Percentiles rank a stretch among this genome's conserved stretches.
Conservation (phyloP, 2,113 vertebrate species). For the Oncorhynchus gorbuscha region DNA sequence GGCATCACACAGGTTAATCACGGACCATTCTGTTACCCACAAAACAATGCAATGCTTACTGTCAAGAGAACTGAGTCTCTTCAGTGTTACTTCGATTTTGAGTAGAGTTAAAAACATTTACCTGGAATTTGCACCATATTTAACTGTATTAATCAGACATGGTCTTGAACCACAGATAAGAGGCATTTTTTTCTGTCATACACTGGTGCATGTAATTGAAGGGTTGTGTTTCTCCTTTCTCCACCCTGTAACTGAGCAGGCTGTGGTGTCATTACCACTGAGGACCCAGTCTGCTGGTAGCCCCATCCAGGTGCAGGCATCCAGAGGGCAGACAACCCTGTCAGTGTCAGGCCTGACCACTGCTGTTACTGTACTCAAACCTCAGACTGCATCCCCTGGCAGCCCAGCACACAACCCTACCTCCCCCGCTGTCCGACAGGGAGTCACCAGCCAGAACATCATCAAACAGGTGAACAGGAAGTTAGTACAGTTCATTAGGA, state of each 20-base stretch:
- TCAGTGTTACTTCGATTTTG: not conserved
- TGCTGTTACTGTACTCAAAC: slow-evolving; percentile 16
- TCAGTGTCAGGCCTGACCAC: slow-evolving; percentile 78
- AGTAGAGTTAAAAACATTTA: not conserved
- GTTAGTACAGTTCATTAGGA: too few species aligned
- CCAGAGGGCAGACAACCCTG: slow-evolving; percentile 66
- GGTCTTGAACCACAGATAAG: not conserved
- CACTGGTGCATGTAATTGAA: not conserved
- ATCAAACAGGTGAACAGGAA: slow-evolving; percentile 83
- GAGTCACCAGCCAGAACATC: slow-evolving; percentile 82
- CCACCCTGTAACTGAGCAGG: slow-evolving; percentile 47
- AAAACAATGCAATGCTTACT: not conserved
- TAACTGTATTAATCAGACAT: not conserved
- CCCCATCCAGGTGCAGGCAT: slow-evolving; percentile 76
- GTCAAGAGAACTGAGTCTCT: not conserved
- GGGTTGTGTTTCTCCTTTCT: not conserved
- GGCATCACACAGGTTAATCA: slow-evolving; percentile 84
- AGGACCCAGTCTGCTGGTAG: slow-evolving; percentile 77
- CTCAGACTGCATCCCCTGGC: slow-evolving; percentile 74
- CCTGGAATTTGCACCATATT: too few species aligned
- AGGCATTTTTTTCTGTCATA: too few species aligned
- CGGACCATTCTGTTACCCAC: not conserved
- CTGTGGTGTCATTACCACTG: slow-evolving; percentile 87
- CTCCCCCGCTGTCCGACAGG: slow-evolving; percentile 84
- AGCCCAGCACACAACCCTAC: slow-evolving; percentile 74